Percentiles rank a stretch among this genome's conserved stretches.
Conservation (phyloP, 2,888 invertebrate genomes). For the Yponomeuta malinellus region DNA sequence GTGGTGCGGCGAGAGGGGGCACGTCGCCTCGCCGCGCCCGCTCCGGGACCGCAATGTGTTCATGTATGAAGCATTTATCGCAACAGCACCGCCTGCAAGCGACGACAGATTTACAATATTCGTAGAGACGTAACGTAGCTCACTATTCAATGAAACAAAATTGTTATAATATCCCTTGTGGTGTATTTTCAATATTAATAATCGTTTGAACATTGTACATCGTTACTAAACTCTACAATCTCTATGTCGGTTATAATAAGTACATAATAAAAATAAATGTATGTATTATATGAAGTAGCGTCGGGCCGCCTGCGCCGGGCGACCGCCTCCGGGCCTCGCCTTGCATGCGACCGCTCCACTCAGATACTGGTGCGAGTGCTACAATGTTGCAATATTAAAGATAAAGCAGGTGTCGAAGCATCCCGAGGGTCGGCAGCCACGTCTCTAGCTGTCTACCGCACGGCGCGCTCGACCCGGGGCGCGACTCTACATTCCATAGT, state of each 20-base stretch:
- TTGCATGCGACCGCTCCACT: no score
- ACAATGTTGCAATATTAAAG: no score
- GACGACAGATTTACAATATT: neutral
- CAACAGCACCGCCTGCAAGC: neutral
- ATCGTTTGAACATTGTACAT: constrained; percentile 11
- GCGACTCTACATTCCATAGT: constrained; percentile 11
- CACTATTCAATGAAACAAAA: constrained; percentile 7
- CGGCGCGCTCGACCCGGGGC: neutral
- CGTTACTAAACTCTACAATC: constrained; percentile 13
- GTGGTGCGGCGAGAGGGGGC: neutral
- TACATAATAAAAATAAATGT: neutral
- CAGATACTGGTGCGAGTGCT: no score
- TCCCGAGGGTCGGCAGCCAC: no score
- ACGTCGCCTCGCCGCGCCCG: neutral
- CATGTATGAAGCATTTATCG: neutral
- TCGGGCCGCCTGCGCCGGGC: neutral
- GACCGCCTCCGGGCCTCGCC: no score
- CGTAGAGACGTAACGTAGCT: neutral
- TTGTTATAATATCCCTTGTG: constrained; percentile 8
- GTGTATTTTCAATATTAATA: constrained; percentile 12
- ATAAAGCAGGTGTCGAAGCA: no score
- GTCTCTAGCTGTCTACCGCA: no score
- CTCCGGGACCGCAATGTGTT: neutral
- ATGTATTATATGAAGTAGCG: neutral
- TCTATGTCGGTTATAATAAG: constrained; percentile 12